phyloP scores from a whole-genome alignment of 2,888 invertebrate species.

The Lamellibrachia columna region DNA sequence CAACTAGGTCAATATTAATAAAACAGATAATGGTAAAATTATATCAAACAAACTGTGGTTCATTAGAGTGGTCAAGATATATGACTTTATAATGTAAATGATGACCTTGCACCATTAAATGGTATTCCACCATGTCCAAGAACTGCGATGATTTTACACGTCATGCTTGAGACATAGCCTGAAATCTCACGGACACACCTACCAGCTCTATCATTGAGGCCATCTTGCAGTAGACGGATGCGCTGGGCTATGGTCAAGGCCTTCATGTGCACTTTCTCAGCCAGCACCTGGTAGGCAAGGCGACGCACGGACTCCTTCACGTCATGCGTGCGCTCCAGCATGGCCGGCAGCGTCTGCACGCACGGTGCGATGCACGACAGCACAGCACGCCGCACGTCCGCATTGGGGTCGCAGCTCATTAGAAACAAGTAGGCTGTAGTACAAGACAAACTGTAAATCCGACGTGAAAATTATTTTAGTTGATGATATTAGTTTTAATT shows the following conservation, averaged over 20 bases:
- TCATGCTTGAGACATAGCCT: neutral
- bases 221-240: constrained; percentile 72
- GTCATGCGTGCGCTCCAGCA: constrained; percentile 80
- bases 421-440: constrained; percentile 61
- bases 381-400: constrained; percentile 78
- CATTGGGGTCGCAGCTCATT: constrained; percentile 74
- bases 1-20: no score
- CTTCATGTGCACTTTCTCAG: constrained; percentile 70
- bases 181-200: constrained; percentile 35
- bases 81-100: no score
- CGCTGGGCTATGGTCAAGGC: constrained; percentile 75
- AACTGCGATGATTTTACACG: no score
- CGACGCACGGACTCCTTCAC: constrained; percentile 80
- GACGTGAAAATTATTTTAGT: no score
- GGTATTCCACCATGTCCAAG: no score
- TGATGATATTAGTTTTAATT: no score
- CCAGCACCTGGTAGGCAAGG: constrained; percentile 69
- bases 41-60: no score
- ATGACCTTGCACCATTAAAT: no score
- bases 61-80: no score
- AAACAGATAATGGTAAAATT: no score
- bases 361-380: constrained; percentile 80
- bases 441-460: neutral
- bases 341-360: constrained; percentile 75
- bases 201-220: constrained; percentile 74